phyloP scores from a whole-genome alignment of 2,797 vertebrate genomes.

The Lophius americanus region DNA sequence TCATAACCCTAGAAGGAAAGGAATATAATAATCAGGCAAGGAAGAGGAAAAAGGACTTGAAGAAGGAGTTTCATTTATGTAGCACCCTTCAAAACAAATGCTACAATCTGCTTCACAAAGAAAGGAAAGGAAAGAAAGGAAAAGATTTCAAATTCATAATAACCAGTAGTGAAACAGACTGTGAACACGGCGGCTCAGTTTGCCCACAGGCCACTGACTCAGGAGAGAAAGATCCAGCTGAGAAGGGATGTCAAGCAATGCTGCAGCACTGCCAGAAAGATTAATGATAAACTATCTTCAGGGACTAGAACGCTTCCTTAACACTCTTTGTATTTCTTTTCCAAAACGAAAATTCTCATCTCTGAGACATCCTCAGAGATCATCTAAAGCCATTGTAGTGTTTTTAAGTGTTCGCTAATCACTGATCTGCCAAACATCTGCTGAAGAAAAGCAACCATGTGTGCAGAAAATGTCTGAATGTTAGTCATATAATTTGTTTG shows the following conservation, averaged over 20 bases:
- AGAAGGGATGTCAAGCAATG: conserved; percentile 13
- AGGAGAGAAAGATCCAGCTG: conserved; percentile 17
- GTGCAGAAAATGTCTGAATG: neutral
- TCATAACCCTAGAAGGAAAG: conserved; percentile 7
- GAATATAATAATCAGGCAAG: no score
- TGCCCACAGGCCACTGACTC: conserved; percentile 31
- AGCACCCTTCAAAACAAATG: no score
- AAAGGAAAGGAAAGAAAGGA: neutral
- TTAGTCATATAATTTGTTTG: neutral
- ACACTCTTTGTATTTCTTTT: neutral
- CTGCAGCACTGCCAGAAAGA: conserved; percentile 15
- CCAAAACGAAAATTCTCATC: neutral
- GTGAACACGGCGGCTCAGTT: conserved; percentile 23
- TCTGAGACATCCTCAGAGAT: neutral
- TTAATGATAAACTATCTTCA: conserved; percentile 2
- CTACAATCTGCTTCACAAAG: no score
- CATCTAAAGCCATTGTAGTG: neutral
- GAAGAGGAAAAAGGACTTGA: no score
- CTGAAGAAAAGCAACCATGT: neutral
- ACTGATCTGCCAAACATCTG: neutral
- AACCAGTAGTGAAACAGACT: conserved; percentile 32
- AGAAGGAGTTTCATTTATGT: no score
- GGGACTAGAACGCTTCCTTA: no score
- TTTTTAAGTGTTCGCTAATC: neutral
- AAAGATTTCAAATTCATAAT: conserved; percentile 28